A percentile compares a stretch with the other conserved stretches of the same genome.
Conservation (phyloP, 2,113 vertebrate species). For the Antechinus stuartii region DNA sequence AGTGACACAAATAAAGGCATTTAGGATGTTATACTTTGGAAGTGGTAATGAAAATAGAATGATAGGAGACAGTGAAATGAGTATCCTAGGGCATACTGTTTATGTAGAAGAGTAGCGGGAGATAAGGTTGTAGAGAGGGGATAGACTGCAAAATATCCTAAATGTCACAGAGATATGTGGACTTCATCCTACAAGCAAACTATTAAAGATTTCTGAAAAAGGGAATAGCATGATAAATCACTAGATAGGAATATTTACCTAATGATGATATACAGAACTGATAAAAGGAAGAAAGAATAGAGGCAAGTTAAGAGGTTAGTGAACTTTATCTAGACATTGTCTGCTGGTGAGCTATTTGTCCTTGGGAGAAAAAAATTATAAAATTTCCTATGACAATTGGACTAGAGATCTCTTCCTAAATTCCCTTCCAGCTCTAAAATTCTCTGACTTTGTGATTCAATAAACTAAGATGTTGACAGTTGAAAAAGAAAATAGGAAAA, state of each 20-base stretch:
- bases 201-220: slow-evolving; percentile 29
- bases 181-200: not conserved
- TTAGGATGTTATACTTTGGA: not conserved
- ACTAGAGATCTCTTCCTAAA: not conserved
- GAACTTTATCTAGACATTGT: not conserved
- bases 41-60: not conserved
- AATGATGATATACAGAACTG: not conserved
- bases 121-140: not conserved
- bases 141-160: not conserved
- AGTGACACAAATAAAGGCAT: not conserved
- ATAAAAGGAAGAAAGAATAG: not conserved
- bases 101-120: not conserved
- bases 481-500: not conserved
- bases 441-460: not conserved
- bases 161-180: slow-evolving; percentile 17
- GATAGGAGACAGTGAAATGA: not conserved
- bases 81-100: not conserved
- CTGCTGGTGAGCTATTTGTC: too few relatives aligned
- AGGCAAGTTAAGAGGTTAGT: not conserved
- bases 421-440: not conserved
- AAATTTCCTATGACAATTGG: not conserved
- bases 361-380: not conserved
- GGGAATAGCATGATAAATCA: slow-evolving; percentile 19
- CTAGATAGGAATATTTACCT: slow-evolving; percentile 35
- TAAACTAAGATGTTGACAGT: not conserved